Evolutionary conservation across 2,797 vertebrate species (phyloP).

Genomic region (Streptopelia turtur): DNA sequence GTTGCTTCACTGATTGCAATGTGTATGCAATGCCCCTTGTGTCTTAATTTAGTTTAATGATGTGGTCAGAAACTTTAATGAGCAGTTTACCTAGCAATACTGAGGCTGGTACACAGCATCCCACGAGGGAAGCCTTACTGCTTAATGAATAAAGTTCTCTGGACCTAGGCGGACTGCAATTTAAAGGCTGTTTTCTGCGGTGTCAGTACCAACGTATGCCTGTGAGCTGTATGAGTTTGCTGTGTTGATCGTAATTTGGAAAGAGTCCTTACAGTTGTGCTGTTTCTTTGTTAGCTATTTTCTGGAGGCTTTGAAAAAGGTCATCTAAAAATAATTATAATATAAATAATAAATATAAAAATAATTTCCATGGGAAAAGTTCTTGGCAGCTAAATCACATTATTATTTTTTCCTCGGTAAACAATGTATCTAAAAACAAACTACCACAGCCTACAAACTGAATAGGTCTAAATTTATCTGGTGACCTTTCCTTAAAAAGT

Average conservation of each 20-base stretch:
- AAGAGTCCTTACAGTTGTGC: neutral
- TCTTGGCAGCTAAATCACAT: neutral
- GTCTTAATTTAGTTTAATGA: constrained; percentile 13
- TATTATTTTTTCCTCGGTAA: neutral
- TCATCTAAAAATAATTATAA: neutral
- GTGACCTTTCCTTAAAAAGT: constrained; percentile 34
- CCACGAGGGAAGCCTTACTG: neutral
- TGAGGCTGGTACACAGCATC: neutral
- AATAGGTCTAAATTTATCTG: constrained; percentile 45
- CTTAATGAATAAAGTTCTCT: neutral
- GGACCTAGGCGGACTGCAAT: neutral
- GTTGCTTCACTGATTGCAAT: neutral
- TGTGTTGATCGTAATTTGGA: neutral
- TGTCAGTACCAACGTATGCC: neutral
- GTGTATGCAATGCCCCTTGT: neutral
- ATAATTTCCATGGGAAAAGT: neutral
- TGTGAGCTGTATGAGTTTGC: neutral
- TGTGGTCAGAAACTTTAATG: constrained; percentile 14
- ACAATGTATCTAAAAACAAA: neutral
- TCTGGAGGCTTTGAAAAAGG: neutral
- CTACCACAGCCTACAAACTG: neutral
- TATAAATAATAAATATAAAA: constrained; percentile 2
- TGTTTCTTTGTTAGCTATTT: neutral
- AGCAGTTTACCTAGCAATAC: neutral
- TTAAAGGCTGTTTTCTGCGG: neutral